Conservation (phyloP, 2,113 vertebrate genomes). For the Pseudopodoces humilis region DNA sequence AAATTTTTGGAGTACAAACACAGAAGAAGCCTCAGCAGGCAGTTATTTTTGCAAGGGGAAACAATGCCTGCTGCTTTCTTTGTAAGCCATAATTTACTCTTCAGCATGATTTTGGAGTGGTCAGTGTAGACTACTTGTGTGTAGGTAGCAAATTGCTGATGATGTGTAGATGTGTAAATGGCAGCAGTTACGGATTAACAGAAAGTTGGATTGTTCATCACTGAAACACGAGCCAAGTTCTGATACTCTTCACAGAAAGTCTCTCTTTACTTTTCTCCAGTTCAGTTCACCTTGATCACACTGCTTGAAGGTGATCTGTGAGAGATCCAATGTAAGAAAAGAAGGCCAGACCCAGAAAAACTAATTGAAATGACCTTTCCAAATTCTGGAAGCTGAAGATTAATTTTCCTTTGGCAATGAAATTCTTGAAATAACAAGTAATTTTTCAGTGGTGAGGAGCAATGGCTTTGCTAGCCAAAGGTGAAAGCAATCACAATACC, state of each 20-base stretch:
- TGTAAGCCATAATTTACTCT: not conserved
- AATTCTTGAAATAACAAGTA: not conserved
- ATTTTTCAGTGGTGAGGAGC: not conserved
- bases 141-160: not conserved
- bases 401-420: not conserved
- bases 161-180: not conserved
- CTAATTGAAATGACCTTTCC: not conserved
- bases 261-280: not conserved
- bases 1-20: not conserved
- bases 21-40: not conserved
- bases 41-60: not conserved
- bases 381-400: not conserved
- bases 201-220: not conserved
- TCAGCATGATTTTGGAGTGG: not conserved
- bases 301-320: not conserved
- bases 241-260: not conserved
- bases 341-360: not conserved
- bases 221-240: not conserved
- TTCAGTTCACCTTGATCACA: not conserved
- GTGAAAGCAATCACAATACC: not conserved
- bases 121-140: not conserved
- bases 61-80: not conserved
- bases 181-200: not conserved
- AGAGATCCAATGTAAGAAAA: not conserved
- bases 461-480: not conserved